These are phyloP conservation scores for Silurus asotus DNA, from an alignment of 2,113 vertebrate genomes.

Conservation along the genomic window DNA sequence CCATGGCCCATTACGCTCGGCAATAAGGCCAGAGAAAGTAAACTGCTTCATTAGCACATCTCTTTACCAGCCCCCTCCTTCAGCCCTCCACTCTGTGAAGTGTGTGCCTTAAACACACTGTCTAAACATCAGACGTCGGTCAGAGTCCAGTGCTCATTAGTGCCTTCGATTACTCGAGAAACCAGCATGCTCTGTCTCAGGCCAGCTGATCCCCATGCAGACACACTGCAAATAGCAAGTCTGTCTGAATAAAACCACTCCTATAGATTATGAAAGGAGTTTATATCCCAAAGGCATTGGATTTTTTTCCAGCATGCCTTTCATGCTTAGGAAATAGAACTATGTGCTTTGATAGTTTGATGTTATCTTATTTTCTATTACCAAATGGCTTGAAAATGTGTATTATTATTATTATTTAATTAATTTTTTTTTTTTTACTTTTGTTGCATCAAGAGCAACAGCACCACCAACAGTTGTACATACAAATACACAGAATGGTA, in stretches of 20 bases:
- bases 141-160: constrained; percentile 46
- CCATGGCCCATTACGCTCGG: constrained; percentile 47
- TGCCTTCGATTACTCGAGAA: constrained; percentile 31
- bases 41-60: constrained; percentile 57
- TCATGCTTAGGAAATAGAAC: constrained; percentile 34
- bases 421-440: too few relatives aligned
- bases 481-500: neutral
- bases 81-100: constrained; percentile 25
- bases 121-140: constrained; percentile 48
- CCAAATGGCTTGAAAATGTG: neutral
- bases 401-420: neutral
- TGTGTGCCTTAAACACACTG: constrained; percentile 48
- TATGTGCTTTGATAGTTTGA: constrained; percentile 32
- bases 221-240: neutral
- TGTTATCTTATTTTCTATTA: neutral
- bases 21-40: constrained; percentile 51
- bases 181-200: neutral
- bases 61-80: constrained; percentile 27
- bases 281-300: neutral
- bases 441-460: neutral
- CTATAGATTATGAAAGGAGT: constrained; percentile 20
- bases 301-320: neutral
- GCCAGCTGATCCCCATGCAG: constrained; percentile 12
- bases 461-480: neutral
- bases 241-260: constrained; percentile 3